A percentile compares a stretch with the other conserved stretches of the same genome.
Evolutionary conservation across 2,797 vertebrate genomes (phyloP).

Genomic region (Alauda arvensis): DNA sequence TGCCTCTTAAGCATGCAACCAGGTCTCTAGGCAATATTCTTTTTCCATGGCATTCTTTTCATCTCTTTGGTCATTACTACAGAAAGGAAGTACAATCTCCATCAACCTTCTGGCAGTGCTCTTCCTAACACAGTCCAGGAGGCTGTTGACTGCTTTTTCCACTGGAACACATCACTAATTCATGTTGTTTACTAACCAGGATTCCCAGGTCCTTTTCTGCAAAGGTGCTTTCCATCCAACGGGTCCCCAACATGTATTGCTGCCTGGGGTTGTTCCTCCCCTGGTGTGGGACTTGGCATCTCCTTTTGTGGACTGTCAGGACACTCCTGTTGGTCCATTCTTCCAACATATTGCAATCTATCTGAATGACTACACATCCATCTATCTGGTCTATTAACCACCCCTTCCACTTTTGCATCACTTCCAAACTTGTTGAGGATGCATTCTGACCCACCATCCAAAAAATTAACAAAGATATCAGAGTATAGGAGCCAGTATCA

Average conservation of each 20-base stretch:
- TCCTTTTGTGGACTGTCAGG: background rate
- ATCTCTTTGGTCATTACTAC: background rate
- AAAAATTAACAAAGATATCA: background rate
- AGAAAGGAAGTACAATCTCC: background rate
- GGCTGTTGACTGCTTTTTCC: background rate
- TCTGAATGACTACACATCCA: background rate
- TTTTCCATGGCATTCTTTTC: background rate
- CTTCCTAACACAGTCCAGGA: background rate
- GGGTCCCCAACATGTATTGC: background rate
- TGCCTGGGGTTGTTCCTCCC: background rate
- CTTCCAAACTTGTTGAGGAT: background rate
- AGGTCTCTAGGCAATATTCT: background rate
- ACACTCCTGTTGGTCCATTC: background rate
- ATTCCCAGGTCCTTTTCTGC: background rate
- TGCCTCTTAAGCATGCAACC: background rate
- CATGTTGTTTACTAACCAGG: background rate
- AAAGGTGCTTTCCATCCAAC: background rate
- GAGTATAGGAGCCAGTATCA: background rate
- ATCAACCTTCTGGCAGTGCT: background rate
- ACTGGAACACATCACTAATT: background rate
- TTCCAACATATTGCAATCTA: background rate
- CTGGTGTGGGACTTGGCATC: background rate
- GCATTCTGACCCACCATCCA: background rate
- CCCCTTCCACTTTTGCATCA: background rate
- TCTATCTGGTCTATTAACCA: background rate